These are phyloP conservation scores for Tubulanus polymorphus DNA, from an alignment of 2,888 invertebrate species.

Conservation along the genomic window DNA sequence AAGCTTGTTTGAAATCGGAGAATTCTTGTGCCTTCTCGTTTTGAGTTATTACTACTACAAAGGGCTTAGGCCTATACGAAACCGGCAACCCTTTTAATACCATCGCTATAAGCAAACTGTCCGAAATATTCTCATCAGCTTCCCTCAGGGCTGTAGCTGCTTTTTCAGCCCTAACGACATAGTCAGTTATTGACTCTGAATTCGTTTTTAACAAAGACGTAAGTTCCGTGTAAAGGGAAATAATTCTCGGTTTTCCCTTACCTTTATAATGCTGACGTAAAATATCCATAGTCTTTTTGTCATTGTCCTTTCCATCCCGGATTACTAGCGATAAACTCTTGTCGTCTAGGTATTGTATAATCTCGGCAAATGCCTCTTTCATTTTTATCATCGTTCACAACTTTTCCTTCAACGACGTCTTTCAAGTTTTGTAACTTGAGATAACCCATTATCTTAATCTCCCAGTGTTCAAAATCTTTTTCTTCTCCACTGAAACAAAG, in stretches of 20 bases:
- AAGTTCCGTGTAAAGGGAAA: constrained; percentile 4
- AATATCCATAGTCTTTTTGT: constrained; percentile 16
- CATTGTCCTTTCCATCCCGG: constrained; percentile 15
- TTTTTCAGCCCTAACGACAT: constrained; percentile 14
- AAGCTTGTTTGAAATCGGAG: constrained; percentile 12
- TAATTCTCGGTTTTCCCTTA: constrained; percentile 6
- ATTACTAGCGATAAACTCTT: constrained; percentile 14
- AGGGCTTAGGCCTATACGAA: constrained; percentile 9
- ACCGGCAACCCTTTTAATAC: constrained; percentile 15
- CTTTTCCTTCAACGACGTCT: not conserved
- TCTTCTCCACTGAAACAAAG: not conserved
- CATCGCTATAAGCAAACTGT: constrained; percentile 16
- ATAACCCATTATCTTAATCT: not conserved
- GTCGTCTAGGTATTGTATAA: constrained; percentile 7
- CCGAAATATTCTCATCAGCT: constrained; percentile 11
- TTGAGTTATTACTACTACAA: constrained; percentile 10
- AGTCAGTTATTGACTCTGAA: constrained; percentile 15
- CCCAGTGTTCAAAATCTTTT: not conserved
- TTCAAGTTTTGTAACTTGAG: not conserved
- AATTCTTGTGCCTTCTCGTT: constrained; percentile 8
- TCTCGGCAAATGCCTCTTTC: not conserved
- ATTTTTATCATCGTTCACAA: not conserved
- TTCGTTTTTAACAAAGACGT: constrained; percentile 4
- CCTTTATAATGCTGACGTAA: constrained; percentile 6
- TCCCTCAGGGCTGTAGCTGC: constrained; percentile 3